These are phyloP conservation scores for Platycheirus rosarum DNA, from an alignment of 2,888 invertebrate species.

Conservation along the genomic window DNA sequence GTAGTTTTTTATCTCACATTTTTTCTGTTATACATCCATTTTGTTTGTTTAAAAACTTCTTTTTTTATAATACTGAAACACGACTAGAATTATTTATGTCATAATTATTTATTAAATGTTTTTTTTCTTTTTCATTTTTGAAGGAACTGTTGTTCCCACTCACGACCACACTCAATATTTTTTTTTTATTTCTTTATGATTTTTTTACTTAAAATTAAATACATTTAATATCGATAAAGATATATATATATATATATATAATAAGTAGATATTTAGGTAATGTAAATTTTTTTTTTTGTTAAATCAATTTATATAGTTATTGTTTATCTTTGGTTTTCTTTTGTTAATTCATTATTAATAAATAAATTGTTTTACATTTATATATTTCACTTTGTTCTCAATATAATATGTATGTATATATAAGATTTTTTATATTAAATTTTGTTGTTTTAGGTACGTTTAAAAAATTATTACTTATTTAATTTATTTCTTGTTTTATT, in stretches of 20 bases:
- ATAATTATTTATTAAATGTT: constrained; percentile 56
- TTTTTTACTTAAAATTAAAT: constrained; percentile 59
- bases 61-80: constrained; percentile 73
- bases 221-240: constrained; percentile 68
- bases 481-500: constrained; percentile 54
- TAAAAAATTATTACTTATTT: constrained; percentile 70
- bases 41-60: constrained; percentile 21
- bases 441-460: constrained; percentile 71
- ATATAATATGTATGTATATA: constrained; percentile 51
- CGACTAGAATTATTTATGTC: constrained; percentile 72
- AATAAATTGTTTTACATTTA: constrained; percentile 73
- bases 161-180: constrained; percentile 61
- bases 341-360: constrained; percentile 55
- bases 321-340: constrained; percentile 68
- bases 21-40: constrained; percentile 32
- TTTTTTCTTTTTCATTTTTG: too few relatives aligned
- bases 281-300: constrained; percentile 20
- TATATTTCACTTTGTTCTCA: constrained; percentile 48
- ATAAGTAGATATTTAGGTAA: constrained; percentile 64
- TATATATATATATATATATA: constrained; percentile 47
- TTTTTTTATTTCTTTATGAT: constrained; percentile 23
- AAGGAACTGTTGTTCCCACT: constrained; percentile 43
- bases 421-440: constrained; percentile 51
- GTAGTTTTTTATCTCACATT: constrained; percentile 39
- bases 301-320: constrained; percentile 63